These are phyloP conservation scores for Microchrysa polita DNA, from an alignment of 2,888 invertebrate species.

Conservation along the genomic window DNA sequence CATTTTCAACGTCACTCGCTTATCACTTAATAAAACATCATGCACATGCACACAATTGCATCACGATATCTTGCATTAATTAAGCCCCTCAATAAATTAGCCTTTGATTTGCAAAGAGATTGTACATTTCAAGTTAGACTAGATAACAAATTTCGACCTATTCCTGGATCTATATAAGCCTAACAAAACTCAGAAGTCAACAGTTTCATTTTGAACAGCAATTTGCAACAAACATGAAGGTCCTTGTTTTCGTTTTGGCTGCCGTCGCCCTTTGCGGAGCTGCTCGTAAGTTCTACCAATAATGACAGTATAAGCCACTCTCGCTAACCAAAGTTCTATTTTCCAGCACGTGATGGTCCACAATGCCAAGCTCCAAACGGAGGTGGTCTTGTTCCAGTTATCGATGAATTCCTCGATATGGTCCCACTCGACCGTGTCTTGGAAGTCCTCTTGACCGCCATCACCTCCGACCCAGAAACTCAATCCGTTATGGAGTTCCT, in stretches of 20 bases:
- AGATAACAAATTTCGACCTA: no score
- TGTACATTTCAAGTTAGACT: no score
- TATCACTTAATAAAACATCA: no score
- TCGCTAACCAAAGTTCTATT: no score
- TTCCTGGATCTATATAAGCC: no score
- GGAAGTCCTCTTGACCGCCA: constrained; percentile 18
- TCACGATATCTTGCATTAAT: no score
- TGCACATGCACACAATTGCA: no score
- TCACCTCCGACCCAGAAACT: constrained; percentile 45
- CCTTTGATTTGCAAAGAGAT: no score
- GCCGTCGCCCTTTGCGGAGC: constrained; percentile 9
- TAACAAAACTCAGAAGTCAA: no score
- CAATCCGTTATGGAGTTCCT: constrained; percentile 43
- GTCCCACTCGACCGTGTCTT: constrained; percentile 38
- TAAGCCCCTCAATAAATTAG: no score
- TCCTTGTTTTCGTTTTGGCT: constrained; percentile 29
- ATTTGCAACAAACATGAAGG: constrained; percentile 29
- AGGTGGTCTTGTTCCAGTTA: constrained; percentile 33
- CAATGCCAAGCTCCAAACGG: constrained; percentile 43
- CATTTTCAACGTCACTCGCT: no score
- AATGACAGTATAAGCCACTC: no score
- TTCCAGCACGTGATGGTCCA: constrained; percentile 15
- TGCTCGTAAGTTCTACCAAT: neutral
- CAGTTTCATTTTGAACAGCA: constrained; percentile 23
- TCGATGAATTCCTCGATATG: constrained; percentile 28